Base-by-base conservation (phyloP, 2,797 vertebrate genomes). In the Pipistrellus nathusii region DNA sequence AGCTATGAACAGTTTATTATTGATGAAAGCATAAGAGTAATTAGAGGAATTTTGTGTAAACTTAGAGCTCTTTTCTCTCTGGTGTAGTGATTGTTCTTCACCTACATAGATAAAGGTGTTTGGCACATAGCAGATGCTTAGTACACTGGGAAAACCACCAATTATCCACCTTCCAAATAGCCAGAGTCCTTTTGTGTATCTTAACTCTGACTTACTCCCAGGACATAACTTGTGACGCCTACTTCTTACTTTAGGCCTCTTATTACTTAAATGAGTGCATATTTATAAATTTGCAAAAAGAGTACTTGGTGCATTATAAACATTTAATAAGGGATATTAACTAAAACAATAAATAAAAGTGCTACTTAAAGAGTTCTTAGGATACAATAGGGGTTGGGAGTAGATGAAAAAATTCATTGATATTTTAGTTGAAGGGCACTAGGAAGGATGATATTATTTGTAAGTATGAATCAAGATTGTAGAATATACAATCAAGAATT, bases 251-350 rank as follows among this genome's bases (percentile, higher is more conserved):
- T 81, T 85, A 57, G 30, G 8, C 2, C 10, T 27, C 38, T 89
- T 87, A 59, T 44, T 62, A 85, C 6, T 87, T 82, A 73, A 94
- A 75, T 32, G 30, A 89, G 59, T 76, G 62, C 93, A 75, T 82
- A 85, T 59, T 81, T 73, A 77, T 38, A 76, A 76, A 23, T 57
- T 81, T 75, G 55, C 55, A 38, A 51, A 90, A 71, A 80, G 55
- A 91, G 14, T 83, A 48, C 6, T 5, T 82, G 14, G 1, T 77
- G 35, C 5, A 23, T 7, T 41, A 15, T 85, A 68, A 94, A 59
- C 23, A 72, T 84, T 93, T 89, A 76, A 32, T 81, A 73, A 35
- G 17, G 55, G 13, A 27, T 64, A 53, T 85, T 84, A 68, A 64
- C 62, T 82, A 57, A 95, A 88, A 38, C 27, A 55, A 5, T 62